phyloP scores from a whole-genome alignment of 2,113 vertebrate genomes.

The Columba janthina region DNA sequence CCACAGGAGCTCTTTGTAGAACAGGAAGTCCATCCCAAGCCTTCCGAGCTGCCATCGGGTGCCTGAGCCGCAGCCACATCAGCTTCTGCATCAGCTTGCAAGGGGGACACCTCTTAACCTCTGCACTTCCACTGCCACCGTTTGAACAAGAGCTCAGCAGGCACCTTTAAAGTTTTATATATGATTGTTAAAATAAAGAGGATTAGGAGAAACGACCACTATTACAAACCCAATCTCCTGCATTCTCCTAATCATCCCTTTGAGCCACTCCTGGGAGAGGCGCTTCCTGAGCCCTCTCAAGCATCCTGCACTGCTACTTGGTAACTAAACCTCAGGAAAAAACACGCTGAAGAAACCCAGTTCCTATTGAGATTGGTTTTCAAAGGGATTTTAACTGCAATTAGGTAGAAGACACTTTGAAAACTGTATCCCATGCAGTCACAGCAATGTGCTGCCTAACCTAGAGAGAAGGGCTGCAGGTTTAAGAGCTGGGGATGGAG shows the following conservation, averaged over 20 bases:
- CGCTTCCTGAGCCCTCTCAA: conserved; percentile 20
- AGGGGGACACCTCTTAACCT: not conserved
- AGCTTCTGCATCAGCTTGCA: not conserved
- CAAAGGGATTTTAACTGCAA: not conserved
- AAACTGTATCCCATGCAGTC: not conserved
- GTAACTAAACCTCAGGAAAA: not conserved
- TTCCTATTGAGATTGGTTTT: not conserved
- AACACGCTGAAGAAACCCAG: not conserved
- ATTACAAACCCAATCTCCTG: not conserved
- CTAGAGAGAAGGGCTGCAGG: not conserved
- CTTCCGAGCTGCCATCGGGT: not conserved
- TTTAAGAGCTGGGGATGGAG: not conserved
- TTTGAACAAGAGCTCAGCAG: not conserved
- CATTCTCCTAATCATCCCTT: not conserved
- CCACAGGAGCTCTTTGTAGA: not conserved
- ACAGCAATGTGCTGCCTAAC: not conserved
- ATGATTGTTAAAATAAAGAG: not conserved
- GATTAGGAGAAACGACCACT: not conserved
- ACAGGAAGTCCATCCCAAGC: not conserved
- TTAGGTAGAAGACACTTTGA: not conserved
- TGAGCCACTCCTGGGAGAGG: not conserved
- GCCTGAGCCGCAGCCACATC: not conserved
- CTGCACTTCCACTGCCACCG: not conserved
- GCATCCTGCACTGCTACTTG: not conserved
- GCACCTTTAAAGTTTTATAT: not conserved